Conservation (phyloP, 92 coral and sea anemone species). For the Virgularia gustaviana region DNA sequence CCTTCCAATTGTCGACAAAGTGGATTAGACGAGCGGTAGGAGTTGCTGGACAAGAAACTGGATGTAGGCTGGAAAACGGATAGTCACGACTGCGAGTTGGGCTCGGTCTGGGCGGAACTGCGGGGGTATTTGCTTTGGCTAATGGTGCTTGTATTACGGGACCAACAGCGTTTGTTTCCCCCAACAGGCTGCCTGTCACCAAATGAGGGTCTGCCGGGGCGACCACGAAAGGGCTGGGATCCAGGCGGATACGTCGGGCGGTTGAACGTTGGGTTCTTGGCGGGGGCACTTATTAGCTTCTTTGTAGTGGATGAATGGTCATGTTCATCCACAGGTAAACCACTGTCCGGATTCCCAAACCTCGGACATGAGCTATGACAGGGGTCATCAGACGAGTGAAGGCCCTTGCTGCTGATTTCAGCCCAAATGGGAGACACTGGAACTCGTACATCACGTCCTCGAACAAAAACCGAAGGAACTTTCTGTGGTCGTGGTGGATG, state of each 20-base stretch:
- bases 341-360: slow-evolving; percentile 34
- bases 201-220: background rate
- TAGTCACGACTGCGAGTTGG: background rate
- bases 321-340: too few species aligned
- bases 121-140: slow-evolving; percentile 2
- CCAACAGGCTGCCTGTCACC: background rate
- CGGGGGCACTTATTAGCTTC: too few species aligned
- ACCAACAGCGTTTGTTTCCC: slow-evolving; percentile 34
- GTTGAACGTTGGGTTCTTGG: too few species aligned
- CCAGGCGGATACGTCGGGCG: too few species aligned
- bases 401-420: background rate
- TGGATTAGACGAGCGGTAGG: background rate
- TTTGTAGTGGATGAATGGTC: too few species aligned
- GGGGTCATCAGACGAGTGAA: too few species aligned
- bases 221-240: slow-evolving; percentile 50
- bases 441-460: slow-evolving; percentile 43
- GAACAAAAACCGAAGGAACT: slow-evolving; percentile 29
- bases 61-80: background rate
- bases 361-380: too few species aligned
- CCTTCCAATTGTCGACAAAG: background rate
- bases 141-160: background rate
- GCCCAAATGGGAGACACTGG: slow-evolving; percentile 46
- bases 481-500: slow-evolving; percentile 3
- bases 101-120: background rate
- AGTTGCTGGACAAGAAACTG: background rate